A percentile compares a stretch with the other conserved stretches of the same genome.
These are phyloP conservation scores for Cladorhizidae sp. DNA, from an alignment of 37 sponge, comb jelly and placozoan species.

Conservation along the genomic window DNA sequence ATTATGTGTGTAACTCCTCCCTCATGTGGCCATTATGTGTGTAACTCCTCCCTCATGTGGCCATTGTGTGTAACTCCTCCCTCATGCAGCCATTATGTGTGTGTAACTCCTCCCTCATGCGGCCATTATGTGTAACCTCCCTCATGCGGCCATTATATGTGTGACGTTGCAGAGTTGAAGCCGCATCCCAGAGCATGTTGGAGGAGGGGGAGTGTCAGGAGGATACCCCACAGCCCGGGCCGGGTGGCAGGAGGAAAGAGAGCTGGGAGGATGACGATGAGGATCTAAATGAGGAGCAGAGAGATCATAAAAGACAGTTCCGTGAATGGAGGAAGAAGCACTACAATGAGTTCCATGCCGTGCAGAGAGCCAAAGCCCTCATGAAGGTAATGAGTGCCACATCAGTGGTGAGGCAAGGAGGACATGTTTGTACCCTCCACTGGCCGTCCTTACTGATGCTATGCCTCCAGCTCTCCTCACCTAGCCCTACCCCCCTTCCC, in stretches of 20 bases:
- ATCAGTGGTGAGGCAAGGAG: not conserved
- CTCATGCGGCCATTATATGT: too few relatives aligned
- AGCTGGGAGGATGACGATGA: slow-evolving; percentile 21
- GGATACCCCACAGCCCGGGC: not conserved
- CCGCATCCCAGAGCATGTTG: not conserved
- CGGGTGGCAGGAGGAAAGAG: slow-evolving; percentile 4
- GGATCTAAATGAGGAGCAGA: slow-evolving; percentile 33
- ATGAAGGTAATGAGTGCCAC: slow-evolving; percentile 6
- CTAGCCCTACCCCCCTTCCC: too few relatives aligned
- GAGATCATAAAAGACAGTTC: slow-evolving; percentile 65
- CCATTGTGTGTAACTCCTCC: too few relatives aligned
- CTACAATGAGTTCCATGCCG: slow-evolving; percentile 74
- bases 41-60: too few relatives aligned
- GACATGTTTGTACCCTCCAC: not conserved
- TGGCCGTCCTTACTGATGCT: too few relatives aligned
- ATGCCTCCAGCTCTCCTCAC: too few relatives aligned
- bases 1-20: too few relatives aligned
- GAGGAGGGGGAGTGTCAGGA: not conserved
- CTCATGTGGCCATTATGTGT: too few relatives aligned
- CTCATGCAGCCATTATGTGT: too few relatives aligned
- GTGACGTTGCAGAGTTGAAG: slow-evolving; percentile 3
- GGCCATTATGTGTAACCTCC: too few relatives aligned
- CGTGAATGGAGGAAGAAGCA: slow-evolving; percentile 79
- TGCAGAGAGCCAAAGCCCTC: slow-evolving; percentile 57
- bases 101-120: too few relatives aligned